Percentiles rank a stretch among this genome's conserved stretches.
Evolutionary conservation across 2,113 vertebrate species (phyloP).

Genomic region (Lipotes vexillifer): DNA sequence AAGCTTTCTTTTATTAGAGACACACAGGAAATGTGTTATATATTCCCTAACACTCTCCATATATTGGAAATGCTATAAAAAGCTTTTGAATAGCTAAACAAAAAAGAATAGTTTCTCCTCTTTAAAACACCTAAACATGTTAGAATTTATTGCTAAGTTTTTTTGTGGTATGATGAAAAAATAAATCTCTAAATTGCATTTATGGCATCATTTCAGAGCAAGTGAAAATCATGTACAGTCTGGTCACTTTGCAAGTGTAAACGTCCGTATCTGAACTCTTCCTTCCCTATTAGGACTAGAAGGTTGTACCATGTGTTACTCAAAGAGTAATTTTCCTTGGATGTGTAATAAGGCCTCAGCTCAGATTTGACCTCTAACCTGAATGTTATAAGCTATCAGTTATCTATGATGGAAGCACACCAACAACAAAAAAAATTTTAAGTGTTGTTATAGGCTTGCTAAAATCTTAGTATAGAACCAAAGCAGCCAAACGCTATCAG

Average conservation of each 20-base stretch:
- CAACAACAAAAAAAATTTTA: background rate
- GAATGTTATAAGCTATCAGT: slow-evolving; percentile 11
- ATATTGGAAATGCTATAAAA: slow-evolving; percentile 3
- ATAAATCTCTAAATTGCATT: slow-evolving; percentile 33
- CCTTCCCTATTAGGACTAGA: slow-evolving; percentile 55
- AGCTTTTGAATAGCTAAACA: slow-evolving; percentile 8
- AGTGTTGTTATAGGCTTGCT: background rate
- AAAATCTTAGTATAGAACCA: slow-evolving; percentile 1
- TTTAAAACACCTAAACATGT: background rate
- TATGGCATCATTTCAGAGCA: slow-evolving; percentile 38
- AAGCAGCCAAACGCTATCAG: background rate
- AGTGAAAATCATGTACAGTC: slow-evolving; percentile 13
- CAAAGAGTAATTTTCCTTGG: slow-evolving; percentile 76
- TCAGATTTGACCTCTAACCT: slow-evolving; percentile 67
- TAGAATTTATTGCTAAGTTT: slow-evolving; percentile 18
- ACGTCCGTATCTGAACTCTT: slow-evolving; percentile 23
- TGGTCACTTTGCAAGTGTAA: slow-evolving; percentile 29
- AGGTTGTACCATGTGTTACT: slow-evolving; percentile 70
- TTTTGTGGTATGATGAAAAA: background rate
- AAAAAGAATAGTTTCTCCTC: slow-evolving; percentile 7
- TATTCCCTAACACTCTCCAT: background rate
- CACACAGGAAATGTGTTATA: background rate
- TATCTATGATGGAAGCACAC: background rate
- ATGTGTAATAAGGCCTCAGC: slow-evolving; percentile 71
- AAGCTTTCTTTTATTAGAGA: slow-evolving; percentile 28